Evolutionary conservation across 2,888 invertebrate genomes (phyloP), one percentile per base, ranked within the genome.

Genomic region (Eumerus sabulonum): DNA sequence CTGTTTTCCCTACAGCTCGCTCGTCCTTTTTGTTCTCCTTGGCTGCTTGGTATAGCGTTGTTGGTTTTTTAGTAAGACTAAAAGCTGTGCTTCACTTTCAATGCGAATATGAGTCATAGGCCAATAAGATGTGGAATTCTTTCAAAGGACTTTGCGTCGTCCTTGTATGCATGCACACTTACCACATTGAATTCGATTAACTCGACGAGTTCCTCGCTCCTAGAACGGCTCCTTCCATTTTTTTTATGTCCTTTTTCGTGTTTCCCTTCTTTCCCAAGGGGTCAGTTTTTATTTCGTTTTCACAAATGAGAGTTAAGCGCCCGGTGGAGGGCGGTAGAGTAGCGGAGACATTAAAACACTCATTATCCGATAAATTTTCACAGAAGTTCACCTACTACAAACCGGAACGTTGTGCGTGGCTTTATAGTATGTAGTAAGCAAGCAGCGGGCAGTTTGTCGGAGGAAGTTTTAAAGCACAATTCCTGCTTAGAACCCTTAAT

Each of bases 41-140:
- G 13, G 27, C 19, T 16, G 27, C n/a, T 27, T 48, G 5, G 12
- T 9, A 27, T 27, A 27, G 27, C 27, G n/a, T n/a, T n/a, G n/a
- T n/a, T 7, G 27, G 2, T 16, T 54, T 70, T 71, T 62, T 57
- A 53, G 27, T 44, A 63, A 51, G 63, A 59, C 57, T 67, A 63
- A 79, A 77, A 73, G 47, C 73, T 79, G 73, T 68, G 44, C 73
- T 47, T 68, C 59, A 71, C 54, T 64, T 76, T 56, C 76, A 71
- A 66, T 71, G 27, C 64, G 71, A 64, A 73, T 79, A 73, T 73
- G 73, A 79, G 53, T 79, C 77, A 73, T 79, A 79, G 77, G 77
- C 77, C 63, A 79, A 79, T 53, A 44, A 54, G 59, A 73, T 73
- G 53, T 68, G 68, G 68, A 79, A 53, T 67, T 73, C 68, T 59